Conservation (phyloP, 2,797 vertebrate species). For the Crotalus adamanteus region DNA sequence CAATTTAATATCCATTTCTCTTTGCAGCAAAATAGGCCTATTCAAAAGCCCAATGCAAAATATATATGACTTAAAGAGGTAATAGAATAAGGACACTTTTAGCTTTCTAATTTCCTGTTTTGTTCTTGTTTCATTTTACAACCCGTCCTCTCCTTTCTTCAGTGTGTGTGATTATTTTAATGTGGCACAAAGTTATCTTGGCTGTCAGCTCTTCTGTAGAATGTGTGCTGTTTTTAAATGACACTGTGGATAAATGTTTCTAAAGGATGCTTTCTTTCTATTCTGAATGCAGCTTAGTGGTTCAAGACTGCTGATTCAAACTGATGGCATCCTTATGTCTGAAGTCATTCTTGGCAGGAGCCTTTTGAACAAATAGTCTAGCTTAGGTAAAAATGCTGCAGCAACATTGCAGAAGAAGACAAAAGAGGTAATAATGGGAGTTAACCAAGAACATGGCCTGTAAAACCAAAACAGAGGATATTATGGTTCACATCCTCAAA, state of each 20-base stretch:
- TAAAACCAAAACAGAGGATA: conserved; percentile 27
- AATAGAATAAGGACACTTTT: not conserved
- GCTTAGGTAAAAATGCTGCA: conserved; percentile 35
- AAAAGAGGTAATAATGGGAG: conserved; percentile 1
- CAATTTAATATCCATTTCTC: accelerated
- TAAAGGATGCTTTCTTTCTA: not conserved
- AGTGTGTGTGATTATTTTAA: conserved; percentile 2
- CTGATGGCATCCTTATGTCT: conserved; percentile 6
- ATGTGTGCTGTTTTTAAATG: not conserved
- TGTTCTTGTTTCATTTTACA: not conserved
- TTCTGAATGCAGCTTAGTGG: not conserved
- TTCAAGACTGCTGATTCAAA: not conserved
- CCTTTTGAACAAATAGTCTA: conserved; percentile 32
- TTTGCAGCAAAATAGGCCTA: not conserved
- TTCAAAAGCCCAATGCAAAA: not conserved
- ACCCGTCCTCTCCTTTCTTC: not conserved
- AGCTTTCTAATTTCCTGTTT: conserved; percentile 20
- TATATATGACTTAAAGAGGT: accelerated
- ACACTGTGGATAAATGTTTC: not conserved
- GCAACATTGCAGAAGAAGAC: conserved; percentile 5
- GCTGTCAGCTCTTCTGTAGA: not conserved
- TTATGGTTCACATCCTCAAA: not conserved
- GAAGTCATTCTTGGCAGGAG: conserved; percentile 35
- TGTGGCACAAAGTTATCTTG: not conserved
- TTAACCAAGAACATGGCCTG: not conserved